Conservation (phyloP, 2,888 invertebrate species). For the Sinotaia quadrata region DNA sequence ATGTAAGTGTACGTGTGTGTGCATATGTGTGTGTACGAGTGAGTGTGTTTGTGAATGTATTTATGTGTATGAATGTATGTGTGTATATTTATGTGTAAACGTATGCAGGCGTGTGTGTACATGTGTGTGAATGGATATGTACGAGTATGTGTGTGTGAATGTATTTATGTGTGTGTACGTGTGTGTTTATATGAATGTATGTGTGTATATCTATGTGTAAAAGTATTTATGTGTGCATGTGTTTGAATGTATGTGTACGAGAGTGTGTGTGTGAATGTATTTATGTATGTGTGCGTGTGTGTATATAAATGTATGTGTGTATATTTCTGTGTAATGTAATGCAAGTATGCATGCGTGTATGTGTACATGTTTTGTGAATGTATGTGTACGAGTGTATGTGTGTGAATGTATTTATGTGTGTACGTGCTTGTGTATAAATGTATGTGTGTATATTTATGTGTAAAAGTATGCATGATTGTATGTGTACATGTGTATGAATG, state of each 20-base stretch:
- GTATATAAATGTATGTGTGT: neutral
- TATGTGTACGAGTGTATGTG: neutral
- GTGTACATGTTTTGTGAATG: neutral
- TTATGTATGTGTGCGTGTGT: neutral
- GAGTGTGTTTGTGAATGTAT: no score
- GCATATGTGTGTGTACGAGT: no score
- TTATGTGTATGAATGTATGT: neutral
- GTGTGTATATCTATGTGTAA: neutral
- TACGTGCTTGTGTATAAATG: neutral
- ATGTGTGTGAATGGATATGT: neutral
- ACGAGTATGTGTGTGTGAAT: constrained; percentile 1
- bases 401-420: neutral
- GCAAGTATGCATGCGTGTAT: neutral
- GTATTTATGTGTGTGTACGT: neutral
- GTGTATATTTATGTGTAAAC: neutral
- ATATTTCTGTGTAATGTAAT: neutral
- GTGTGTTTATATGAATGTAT: constrained; percentile 1
- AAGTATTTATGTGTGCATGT: neutral
- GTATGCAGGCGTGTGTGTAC: neutral
- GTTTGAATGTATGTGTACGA: neutral
- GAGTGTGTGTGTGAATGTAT: neutral
- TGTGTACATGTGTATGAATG: neutral
- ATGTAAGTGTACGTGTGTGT: no score
- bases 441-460: constrained; percentile 3
- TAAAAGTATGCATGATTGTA: neutral